Percentiles rank a stretch among this genome's conserved stretches.
Conservation (phyloP, 2,113 vertebrate genomes). For the Boulengeromyrus knoepffleri region DNA sequence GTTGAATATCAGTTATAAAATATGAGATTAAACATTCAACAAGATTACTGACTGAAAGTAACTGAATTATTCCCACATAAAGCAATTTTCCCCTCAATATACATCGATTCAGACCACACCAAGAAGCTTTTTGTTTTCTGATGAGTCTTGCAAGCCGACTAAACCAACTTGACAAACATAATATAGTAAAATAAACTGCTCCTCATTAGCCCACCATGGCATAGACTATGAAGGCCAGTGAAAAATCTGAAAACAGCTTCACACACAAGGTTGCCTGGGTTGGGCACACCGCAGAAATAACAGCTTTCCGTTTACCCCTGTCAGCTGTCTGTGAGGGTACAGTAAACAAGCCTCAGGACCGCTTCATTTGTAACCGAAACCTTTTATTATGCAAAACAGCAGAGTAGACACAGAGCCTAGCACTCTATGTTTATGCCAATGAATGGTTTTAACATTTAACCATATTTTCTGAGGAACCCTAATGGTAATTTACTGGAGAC, state of each 20-base stretch:
- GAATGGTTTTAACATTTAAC: conserved; percentile 5
- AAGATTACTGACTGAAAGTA: neutral
- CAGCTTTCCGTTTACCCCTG: neutral
- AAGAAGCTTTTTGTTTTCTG: neutral
- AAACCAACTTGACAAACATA: conserved; percentile 16
- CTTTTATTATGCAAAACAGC: conserved; percentile 10
- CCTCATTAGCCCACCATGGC: neutral
- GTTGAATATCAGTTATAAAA: neutral
- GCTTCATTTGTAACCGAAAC: conserved; percentile 1
- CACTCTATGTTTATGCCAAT: conserved; percentile 17
- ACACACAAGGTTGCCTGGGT: neutral
- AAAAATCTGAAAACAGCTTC: neutral
- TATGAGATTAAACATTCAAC: neutral
- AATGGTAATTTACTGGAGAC: neutral
- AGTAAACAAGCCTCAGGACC: conserved; percentile 12
- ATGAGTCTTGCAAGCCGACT: neutral
- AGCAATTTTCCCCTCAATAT: neutral
- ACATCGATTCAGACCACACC: neutral
- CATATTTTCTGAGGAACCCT: neutral
- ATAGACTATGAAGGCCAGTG: neutral
- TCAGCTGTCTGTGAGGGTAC: neutral
- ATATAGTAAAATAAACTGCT: neutral
- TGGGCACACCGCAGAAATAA: conserved; percentile 4
- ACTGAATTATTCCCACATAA: neutral
- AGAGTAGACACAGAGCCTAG: neutral